Evolutionary conservation across 2,888 invertebrate genomes (phyloP).

Genomic region (Amiota communis): DNA sequence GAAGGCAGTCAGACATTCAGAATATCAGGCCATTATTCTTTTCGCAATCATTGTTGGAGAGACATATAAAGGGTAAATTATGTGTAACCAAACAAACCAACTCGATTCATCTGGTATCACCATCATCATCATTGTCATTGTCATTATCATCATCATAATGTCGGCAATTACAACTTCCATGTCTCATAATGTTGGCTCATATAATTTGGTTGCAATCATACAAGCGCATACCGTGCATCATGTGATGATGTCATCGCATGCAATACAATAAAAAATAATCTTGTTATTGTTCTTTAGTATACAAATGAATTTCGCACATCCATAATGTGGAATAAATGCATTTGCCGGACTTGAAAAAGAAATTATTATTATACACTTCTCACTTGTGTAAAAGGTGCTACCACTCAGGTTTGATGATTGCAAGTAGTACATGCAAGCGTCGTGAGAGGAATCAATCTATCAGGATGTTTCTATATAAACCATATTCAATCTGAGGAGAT

Average conservation of each 20-base stretch:
- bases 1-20: neutral
- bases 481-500: too few species aligned
- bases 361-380: too few species aligned
- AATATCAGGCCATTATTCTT: constrained; percentile 2
- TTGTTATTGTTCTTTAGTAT: neutral
- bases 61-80: neutral
- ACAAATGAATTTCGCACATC: too few species aligned
- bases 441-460: too few species aligned
- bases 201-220: too few species aligned
- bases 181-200: constrained; percentile 4
- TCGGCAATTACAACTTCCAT: constrained; percentile 14
- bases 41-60: neutral
- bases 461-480: too few species aligned
- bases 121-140: neutral
- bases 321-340: too few species aligned
- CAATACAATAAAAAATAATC: neutral
- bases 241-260: constrained; percentile 2
- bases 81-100: neutral
- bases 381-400: too few species aligned
- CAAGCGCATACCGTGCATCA: neutral
- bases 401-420: too few species aligned
- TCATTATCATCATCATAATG: too few species aligned
- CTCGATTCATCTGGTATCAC: neutral
- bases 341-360: too few species aligned
- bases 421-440: too few species aligned